Evolutionary conservation across 2,888 invertebrate genomes (phyloP), one percentile per base, ranked within the genome.

Genomic region (Drepanosiphum platanoidis): DNA sequence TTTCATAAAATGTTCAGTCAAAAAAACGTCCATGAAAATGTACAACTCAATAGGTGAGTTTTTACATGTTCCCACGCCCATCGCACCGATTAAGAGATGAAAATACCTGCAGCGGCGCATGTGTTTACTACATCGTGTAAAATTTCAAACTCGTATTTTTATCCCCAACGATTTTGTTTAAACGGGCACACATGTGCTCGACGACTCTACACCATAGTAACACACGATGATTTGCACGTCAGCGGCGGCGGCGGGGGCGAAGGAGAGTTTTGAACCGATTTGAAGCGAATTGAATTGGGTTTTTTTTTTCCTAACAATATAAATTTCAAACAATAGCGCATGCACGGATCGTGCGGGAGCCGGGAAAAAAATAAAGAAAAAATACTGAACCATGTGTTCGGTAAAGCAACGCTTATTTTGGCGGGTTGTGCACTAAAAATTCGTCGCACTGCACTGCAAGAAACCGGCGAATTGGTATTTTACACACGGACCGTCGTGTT

Each of bases 341-440:
- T 42, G 11, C 18, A 18, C 22, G 36, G 42, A 78, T 64, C 32
- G 30, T 22, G 32, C 22, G 8, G 34, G 64, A 77, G 30, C 8
- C 4, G 30, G 9, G 58, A 58, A 78, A 64, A 78, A 34, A n/a
- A n/a, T n/a, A n/a, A n/a, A n/a, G n/a, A n/a, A n/a, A n/a, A n/a
- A n/a, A n/a, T n/a, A 68, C 68, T 34, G 11, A 80, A 80, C 79
- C 79, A 68, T 68, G 46, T 68, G 79, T 68, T 79, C 13, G 66
- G 42, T 64, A 42, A 66, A 7, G 8, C 39, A 66, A 32, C 32
- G 32, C 46, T 13, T 66, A 66, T 79, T 79, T 79, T 79, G 79
- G 66, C 66, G 79, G 78, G 72, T 46, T 30, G 11, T n/a, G 64
- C 42, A 46, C 46, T 68, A 52, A 77, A 80, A 70, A 70, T 83